These are phyloP conservation scores for Dermatophagoides farinae DNA, from an alignment of 1,140 invertebrate genomes.

Conservation along the genomic window DNA sequence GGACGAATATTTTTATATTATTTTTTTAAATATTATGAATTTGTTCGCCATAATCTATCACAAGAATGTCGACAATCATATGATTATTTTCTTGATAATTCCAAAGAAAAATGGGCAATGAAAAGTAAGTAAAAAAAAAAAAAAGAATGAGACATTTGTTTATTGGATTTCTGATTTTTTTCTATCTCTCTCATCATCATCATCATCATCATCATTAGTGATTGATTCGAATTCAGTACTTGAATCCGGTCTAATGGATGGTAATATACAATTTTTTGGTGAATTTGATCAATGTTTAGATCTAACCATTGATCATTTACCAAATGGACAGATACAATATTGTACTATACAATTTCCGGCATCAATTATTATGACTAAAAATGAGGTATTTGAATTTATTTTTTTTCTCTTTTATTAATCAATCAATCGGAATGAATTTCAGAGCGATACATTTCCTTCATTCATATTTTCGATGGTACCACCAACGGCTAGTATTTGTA, in stretches of 20 bases:
- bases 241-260: not conserved
- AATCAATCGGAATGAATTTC: too few species aligned
- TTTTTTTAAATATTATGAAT: not conserved
- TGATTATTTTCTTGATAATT: not conserved
- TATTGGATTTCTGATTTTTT: not conserved
- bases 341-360: not conserved
- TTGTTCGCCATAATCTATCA: not conserved
- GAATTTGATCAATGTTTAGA: slow-evolving; percentile 9
- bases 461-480: not conserved
- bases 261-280: slow-evolving; percentile 10
- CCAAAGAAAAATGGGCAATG: not conserved
- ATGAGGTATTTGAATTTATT: not conserved
- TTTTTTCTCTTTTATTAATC: not conserved
- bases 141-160: not conserved
- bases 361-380: not conserved
- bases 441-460: not conserved
- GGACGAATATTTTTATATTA: not conserved
- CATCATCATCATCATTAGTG: too few species aligned
- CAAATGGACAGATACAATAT: not conserved
- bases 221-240: not conserved
- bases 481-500: not conserved
- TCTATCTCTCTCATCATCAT: too few species aligned
- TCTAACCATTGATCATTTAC: not conserved
- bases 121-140: slow-evolving; percentile 3
- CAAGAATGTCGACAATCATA: not conserved